Conservation (phyloP, 2,888 invertebrate species). For the Drosophila peninsularis region DNA sequence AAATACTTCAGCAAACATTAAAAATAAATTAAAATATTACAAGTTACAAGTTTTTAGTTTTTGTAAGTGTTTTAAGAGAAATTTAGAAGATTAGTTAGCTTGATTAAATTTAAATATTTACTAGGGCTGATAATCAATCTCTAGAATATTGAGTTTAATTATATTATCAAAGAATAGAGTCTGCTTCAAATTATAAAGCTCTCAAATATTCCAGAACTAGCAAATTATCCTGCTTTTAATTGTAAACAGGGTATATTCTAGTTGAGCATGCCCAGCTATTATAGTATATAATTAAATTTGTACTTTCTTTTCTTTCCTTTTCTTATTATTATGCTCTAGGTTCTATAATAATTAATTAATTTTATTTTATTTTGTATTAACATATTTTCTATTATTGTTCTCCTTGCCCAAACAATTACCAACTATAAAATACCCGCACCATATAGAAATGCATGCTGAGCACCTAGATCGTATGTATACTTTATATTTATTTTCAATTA, state of each 20-base stretch:
- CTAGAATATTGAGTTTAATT: no score
- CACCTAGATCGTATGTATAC: constrained; percentile 43
- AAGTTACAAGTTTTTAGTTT: no score
- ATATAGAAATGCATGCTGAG: constrained; percentile 31
- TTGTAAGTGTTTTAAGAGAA: no score
- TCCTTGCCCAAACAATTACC: constrained; percentile 1
- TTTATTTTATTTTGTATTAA: constrained; percentile 34
- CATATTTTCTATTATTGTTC: constrained; percentile 18
- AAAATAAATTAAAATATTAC: no score
- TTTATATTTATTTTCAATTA: constrained; percentile 6
- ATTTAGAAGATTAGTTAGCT: no score
- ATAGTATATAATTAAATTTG: neutral
- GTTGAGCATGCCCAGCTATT: neutral
- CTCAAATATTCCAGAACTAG: neutral
- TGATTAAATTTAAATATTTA: neutral
- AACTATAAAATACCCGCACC: constrained; percentile 16
- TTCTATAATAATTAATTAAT: no score
- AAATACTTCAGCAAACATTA: neutral
- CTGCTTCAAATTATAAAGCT: neutral
- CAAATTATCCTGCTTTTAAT: neutral
- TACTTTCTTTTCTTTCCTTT: neutral
- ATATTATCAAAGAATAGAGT: no score
- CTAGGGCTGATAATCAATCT: neutral
- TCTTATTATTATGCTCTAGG: neutral
- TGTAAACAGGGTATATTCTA: neutral